These are phyloP conservation scores for Ectemnius continuus DNA, from an alignment of 2,888 invertebrate genomes.

Conservation along the genomic window DNA sequence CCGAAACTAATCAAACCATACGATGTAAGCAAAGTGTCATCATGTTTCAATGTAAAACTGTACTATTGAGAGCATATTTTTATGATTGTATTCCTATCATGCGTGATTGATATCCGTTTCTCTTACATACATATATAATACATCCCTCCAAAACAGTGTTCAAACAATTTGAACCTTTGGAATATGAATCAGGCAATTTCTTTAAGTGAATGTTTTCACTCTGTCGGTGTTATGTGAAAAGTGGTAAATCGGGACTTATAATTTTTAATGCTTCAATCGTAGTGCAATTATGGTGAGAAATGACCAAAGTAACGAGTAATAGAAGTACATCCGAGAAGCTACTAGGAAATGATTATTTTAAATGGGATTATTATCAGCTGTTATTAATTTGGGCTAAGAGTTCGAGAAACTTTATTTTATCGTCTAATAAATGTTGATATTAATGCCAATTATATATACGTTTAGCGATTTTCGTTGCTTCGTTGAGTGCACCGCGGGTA, in stretches of 20 bases:
- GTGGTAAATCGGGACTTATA: slow-evolving; percentile 28
- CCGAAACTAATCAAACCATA: slow-evolving; percentile 56
- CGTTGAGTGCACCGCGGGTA: too few species aligned
- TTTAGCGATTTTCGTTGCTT: too few species aligned
- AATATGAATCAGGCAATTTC: too few species aligned
- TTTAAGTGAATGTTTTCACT: too few species aligned
- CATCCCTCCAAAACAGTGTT: too few species aligned
- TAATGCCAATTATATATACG: too few species aligned
- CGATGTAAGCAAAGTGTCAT: slow-evolving; percentile 40
- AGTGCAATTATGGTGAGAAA: slow-evolving; percentile 42
- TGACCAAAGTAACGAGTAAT: slow-evolving; percentile 45
- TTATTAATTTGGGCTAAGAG: too few species aligned
- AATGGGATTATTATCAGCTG: too few species aligned
- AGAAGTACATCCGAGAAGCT: slow-evolving; percentile 31
- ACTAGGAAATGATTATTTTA: slow-evolving; percentile 20
- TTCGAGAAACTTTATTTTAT: too few species aligned
- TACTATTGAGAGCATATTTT: slow-evolving; percentile 61
- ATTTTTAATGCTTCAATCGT: slow-evolving; percentile 36
- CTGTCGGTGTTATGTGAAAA: slow-evolving; percentile 10
- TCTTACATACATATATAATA: slow-evolving; percentile 25
- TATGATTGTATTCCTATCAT: slow-evolving; percentile 53
- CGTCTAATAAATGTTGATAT: too few species aligned
- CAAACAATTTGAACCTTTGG: too few species aligned
- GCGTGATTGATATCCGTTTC: slow-evolving; percentile 33
- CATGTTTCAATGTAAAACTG: slow-evolving; percentile 44